Conservation (phyloP, 2,888 invertebrate species). For the Podabrus alpinus region DNA sequence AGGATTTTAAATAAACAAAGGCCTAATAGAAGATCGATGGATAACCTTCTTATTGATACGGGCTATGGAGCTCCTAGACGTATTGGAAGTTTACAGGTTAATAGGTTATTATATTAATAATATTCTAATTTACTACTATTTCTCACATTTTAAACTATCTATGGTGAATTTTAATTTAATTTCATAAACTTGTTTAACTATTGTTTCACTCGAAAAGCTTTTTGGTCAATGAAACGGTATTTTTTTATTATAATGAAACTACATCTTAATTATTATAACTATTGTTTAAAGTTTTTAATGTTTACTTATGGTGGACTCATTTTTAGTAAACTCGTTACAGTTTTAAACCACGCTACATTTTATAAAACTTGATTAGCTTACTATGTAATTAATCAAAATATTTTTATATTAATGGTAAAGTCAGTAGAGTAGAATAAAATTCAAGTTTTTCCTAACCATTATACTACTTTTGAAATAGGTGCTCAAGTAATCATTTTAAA, state of each 20-base stretch:
- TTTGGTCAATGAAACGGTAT: neutral
- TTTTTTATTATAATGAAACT: neutral
- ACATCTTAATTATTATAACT: neutral
- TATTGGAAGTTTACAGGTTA: constrained; percentile 62
- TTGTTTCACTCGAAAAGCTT: neutral
- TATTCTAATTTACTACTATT: neutral
- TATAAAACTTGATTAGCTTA: neutral
- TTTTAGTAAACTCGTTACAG: neutral
- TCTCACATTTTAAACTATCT: neutral
- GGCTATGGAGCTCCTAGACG: constrained; percentile 59
- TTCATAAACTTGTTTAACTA: neutral
- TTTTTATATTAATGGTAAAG: neutral
- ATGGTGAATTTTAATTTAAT: neutral
- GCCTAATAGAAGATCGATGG: constrained; percentile 69
- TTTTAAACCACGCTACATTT: neutral
- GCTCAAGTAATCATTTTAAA: too few relatives aligned
- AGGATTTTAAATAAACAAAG: constrained; percentile 36
- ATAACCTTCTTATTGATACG: constrained; percentile 66
- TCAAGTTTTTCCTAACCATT: neutral
- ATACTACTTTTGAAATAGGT: neutral
- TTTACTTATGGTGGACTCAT: neutral
- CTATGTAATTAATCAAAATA: neutral
- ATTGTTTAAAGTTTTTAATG: neutral
- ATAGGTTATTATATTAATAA: constrained; percentile 33
- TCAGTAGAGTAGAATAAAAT: neutral